Base-by-base conservation (phyloP, 2,797 vertebrate species). In the Chaenodraco wilsoni region DNA sequence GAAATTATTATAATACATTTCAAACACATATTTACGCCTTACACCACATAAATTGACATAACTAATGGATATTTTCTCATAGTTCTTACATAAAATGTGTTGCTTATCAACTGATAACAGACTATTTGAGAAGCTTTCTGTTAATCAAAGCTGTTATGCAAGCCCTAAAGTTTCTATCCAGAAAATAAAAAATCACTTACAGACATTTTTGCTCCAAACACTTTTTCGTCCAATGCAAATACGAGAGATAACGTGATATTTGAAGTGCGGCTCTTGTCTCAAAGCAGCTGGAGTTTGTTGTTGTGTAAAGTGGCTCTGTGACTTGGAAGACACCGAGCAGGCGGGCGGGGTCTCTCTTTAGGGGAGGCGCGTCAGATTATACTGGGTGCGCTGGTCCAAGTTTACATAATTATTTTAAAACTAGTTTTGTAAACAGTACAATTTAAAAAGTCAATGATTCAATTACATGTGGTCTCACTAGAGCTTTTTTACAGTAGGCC, bases 151-250 rank as follows among this genome's bases (percentile, higher is more conserved):
- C 0, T 46, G 15, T 43, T 62, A 8, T 23, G 21, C 2, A 48
- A 17, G 5, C 63, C 37, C 12, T 16, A 44, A 46, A 1, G 4
- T 55, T 65, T 71, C 2, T 46, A 60, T 45, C 14, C 6, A 54
- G 55, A n/a, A 43, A 43, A 58, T 19, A 43, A 4, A n/a, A 27
- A 40, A 55, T 44, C 5, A 91, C 92, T 90, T 84, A 92, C 92
- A 74, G 84, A 9, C 91, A 92, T 92, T 74, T 74, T 86, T 58
- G 1, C 50, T 72, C 23, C n/a, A 54, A 56, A 71, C 56, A 3
- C 15, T 64, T 10, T 67, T 6, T 65, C 8, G 41, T 80, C 55
- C 2, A 21, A 23, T 10, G 1, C 1, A 51, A 69, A 49, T 33
- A 6, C 0, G 17, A 46, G 3, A 0, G 8, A 27, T 2, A 1